Base-by-base conservation (phyloP, 2,888 invertebrate species). In the Anagyrus pseudococci region DNA sequence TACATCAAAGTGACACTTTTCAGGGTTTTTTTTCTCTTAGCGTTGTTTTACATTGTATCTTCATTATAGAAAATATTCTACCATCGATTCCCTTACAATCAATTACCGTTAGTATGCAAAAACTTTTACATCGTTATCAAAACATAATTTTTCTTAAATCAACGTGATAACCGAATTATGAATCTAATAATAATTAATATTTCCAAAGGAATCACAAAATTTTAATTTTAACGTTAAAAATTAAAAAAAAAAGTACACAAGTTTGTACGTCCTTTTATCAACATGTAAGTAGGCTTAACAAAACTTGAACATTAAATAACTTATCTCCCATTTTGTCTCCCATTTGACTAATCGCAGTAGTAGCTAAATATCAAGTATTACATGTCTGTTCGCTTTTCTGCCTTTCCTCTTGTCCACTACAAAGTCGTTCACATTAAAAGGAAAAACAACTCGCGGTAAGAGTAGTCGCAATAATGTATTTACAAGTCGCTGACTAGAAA, bases 401-500 rank as follows among this genome's bases (percentile, higher is more conserved):
- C 15, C 33, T n/a, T n/a, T n/a, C n/a, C n/a, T n/a, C 3, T 37
- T 37, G 33, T 8, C 33, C n/a, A n/a, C n/a, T n/a, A n/a, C n/a
- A n/a, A n/a, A n/a, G 15, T 44, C 25, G 20, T n/a, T 43, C 41
- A 41, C 25, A 25, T 23, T 7, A 17, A 52, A 20, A n/a, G 49
- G 22, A 22, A 20, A 20, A 13, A 37, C 33, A 13, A 37, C 8
- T 13, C 33, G 19, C 50, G 19, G 19, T 10, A 49, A 48, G 26
- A 40, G 17, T 58, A 7, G 13, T 23, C 40, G n/a, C 54, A 44
- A 47, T 37, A n/a, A n/a, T n/a, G n/a, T 65, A 65, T 65, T 53
- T 65, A 62, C 61, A 65, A 62, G 29, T 62, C 50, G 41, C 55
- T 52, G 58, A 56, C 62, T 61, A 65, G 58, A 58, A 58, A 58